Percentiles rank a stretch among this genome's conserved stretches.
Evolutionary conservation across 2,888 invertebrate species (phyloP).

Genomic region (Catocala fraxini): DNA sequence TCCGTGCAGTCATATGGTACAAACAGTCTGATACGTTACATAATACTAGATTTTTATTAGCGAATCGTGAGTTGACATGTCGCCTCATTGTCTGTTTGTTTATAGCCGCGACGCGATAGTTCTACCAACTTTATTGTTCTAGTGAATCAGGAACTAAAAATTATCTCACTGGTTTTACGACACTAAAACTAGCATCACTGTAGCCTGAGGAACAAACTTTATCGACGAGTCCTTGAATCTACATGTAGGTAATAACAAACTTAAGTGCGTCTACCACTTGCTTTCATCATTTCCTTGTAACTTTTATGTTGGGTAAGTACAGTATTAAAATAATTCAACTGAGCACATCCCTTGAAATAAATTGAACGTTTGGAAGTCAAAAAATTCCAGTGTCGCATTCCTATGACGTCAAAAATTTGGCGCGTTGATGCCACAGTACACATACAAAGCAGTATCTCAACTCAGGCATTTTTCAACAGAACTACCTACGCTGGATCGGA

Average conservation of each 20-base stretch:
- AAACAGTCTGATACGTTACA: no score
- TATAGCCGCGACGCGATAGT: conserved; percentile 18
- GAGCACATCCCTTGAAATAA: no score
- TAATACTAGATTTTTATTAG: conserved; percentile 22
- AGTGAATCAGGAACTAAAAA: conserved; percentile 25
- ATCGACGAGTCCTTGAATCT: conserved; percentile 25
- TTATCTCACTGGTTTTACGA: conserved; percentile 23
- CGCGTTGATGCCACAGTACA: no score
- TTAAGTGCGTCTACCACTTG: conserved; percentile 15
- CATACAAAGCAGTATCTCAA: no score
- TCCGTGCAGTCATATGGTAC: no score
- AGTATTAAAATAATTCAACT: no score
- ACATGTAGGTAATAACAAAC: conserved; percentile 1
- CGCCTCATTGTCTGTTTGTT: conserved; percentile 35
- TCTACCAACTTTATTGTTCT: conserved; percentile 27
- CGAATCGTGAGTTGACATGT: conserved; percentile 23
- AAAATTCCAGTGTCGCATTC: no score
- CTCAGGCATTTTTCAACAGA: no score
- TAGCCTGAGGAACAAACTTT: conserved; percentile 4
- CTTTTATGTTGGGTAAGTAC: no score
- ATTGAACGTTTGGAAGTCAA: no score
- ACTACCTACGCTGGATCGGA: no score
- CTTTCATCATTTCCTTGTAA: not conserved
- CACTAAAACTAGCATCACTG: conserved; percentile 10
- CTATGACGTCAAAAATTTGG: no score